These are phyloP conservation scores for Heptranchias perlo DNA, from an alignment of 2,113 vertebrate species.

Conservation along the genomic window DNA sequence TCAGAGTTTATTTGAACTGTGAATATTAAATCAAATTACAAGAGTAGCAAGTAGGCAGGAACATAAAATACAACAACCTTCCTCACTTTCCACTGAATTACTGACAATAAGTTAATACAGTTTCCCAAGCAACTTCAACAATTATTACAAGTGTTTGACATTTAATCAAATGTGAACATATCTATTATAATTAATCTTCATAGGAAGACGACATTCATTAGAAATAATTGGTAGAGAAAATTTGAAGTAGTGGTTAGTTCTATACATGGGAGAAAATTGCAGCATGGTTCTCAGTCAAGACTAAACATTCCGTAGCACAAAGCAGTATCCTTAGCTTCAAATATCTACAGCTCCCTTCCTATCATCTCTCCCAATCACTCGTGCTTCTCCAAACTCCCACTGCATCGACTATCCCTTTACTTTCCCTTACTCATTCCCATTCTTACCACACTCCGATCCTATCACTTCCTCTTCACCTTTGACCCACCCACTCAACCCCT, in stretches of 20 bases:
- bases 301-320: neutral
- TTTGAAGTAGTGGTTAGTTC: neutral
- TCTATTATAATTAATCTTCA: neutral
- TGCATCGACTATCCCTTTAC: neutral
- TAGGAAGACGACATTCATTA: neutral
- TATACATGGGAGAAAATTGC: neutral
- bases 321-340: neutral
- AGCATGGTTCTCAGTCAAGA: neutral
- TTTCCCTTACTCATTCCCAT: neutral
- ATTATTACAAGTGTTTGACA: neutral
- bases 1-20: slow-evolving; percentile 10
- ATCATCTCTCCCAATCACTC: neutral
- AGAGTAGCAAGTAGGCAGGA: neutral
- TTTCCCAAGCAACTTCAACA: neutral
- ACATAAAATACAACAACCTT: neutral
- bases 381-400: neutral
- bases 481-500: neutral
- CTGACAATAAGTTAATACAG: neutral
- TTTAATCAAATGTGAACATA: neutral
- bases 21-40: neutral
- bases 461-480: neutral
- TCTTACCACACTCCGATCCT: neutral
- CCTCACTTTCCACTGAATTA: neutral
- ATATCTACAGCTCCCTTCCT: neutral
- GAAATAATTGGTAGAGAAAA: slow-evolving; percentile 8